A percentile compares a stretch with the other conserved stretches of the same genome.
Conservation (phyloP, 2,113 vertebrate genomes). For the Crotalus tigris region DNA sequence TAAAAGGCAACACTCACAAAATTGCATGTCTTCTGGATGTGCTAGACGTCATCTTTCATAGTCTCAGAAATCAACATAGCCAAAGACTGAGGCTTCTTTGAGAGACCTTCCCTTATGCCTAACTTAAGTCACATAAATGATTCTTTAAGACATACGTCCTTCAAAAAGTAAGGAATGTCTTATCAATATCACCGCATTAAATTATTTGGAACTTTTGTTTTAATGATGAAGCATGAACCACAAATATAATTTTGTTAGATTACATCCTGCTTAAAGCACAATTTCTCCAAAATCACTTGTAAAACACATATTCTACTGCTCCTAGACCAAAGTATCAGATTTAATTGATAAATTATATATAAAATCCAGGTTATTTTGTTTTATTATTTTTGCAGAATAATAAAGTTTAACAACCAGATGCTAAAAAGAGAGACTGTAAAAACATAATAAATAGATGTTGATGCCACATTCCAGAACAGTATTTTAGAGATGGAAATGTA, state of each 20-base stretch:
- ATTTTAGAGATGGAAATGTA: background rate
- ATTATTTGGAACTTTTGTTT: background rate
- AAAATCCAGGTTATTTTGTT: background rate
- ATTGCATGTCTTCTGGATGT: background rate
- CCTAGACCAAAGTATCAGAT: background rate
- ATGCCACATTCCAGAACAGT: background rate
- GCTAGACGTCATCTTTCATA: background rate
- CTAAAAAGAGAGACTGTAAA: background rate
- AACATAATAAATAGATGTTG: background rate
- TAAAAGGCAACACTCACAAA: background rate
- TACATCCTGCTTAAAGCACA: background rate
- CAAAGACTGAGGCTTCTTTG: background rate
- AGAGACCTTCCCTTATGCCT: background rate
- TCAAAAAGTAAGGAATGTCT: background rate
- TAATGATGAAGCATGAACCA: background rate
- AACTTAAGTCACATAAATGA: background rate
- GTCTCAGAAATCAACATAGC: background rate
- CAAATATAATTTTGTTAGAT: background rate
- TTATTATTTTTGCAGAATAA: background rate
- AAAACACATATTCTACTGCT: background rate
- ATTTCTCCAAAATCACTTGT: background rate
- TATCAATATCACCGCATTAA: background rate
- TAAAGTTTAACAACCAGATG: background rate
- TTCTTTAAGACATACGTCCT: background rate
- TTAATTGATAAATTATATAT: background rate